Evolutionary conservation across 2,113 vertebrate genomes (phyloP).

Genomic region (Alces alces): DNA sequence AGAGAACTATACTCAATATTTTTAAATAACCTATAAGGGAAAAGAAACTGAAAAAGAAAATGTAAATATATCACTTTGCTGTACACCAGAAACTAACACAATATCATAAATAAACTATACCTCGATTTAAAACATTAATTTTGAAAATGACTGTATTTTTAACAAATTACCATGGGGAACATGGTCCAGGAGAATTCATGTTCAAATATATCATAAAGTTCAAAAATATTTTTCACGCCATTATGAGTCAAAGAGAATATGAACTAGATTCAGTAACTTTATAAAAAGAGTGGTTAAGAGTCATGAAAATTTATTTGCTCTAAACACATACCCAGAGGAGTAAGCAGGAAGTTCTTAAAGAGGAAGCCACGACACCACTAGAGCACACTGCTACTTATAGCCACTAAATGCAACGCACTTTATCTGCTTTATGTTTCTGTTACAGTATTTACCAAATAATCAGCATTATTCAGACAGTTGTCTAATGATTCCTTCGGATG

Average conservation of each 20-base stretch:
- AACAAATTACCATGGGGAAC: constrained; percentile 69
- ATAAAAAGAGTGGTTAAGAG: background rate
- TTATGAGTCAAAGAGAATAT: constrained; percentile 64
- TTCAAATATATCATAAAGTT: constrained; percentile 72
- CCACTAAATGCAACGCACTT: background rate
- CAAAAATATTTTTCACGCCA: constrained; percentile 64
- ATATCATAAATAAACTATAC: background rate
- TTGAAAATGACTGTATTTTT: background rate
- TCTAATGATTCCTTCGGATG: background rate
- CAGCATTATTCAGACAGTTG: background rate
- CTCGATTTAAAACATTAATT: background rate
- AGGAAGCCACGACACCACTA: background rate
- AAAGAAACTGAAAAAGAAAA: background rate
- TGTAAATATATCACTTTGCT: background rate
- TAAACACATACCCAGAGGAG: background rate
- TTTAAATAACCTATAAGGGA: background rate
- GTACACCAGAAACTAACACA: background rate
- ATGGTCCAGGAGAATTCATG: constrained; percentile 60
- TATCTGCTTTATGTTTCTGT: background rate
- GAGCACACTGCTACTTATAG: background rate
- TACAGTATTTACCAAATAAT: background rate
- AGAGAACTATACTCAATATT: background rate
- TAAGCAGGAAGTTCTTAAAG: constrained; percentile 53
- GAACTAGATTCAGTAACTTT: background rate
- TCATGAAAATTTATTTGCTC: background rate